phyloP scores from a whole-genome alignment of 2,113 vertebrate genomes.

The Bujurquina vittata region DNA sequence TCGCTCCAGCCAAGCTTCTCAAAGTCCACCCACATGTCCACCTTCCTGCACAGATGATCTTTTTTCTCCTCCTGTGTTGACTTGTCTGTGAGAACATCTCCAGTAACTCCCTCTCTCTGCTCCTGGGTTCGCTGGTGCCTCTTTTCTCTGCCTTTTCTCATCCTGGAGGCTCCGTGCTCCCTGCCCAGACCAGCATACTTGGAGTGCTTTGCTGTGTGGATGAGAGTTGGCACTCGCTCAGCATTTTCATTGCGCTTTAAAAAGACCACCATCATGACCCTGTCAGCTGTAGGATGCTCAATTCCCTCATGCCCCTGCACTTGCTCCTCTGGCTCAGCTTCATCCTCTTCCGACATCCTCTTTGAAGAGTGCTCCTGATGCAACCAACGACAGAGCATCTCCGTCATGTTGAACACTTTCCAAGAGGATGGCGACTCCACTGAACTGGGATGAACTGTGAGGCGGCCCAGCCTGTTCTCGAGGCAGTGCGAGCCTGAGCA shows the following conservation, averaged over 20 bases:
- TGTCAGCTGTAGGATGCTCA: slow-evolving; percentile 57
- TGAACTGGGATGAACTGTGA: slow-evolving; percentile 58
- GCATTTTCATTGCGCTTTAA: slow-evolving; percentile 66
- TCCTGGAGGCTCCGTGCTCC: not conserved
- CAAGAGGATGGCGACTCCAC: slow-evolving; percentile 74
- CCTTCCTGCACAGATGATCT: slow-evolving; percentile 77
- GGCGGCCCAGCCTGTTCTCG: slow-evolving; percentile 77
- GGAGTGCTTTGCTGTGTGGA: slow-evolving; percentile 84
- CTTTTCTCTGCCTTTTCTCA: slow-evolving; percentile 50
- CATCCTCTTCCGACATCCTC: not conserved
- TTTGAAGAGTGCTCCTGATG: slow-evolving; percentile 12
- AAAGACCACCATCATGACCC: slow-evolving; percentile 87
- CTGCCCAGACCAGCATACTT: slow-evolving; percentile 81
- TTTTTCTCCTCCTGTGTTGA: slow-evolving; percentile 26
- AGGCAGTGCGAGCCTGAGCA: slow-evolving; percentile 60
- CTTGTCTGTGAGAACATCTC: not conserved
- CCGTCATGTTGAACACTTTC: slow-evolving; percentile 86
- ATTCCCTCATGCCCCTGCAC: slow-evolving; percentile 9
- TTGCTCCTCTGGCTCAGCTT: not conserved
- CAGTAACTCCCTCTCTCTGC: slow-evolving; percentile 48
- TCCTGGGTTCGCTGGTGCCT: slow-evolving; percentile 59
- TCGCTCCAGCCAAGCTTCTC: slow-evolving; percentile 86
- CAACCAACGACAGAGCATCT: slow-evolving; percentile 81
- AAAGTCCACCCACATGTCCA: slow-evolving; percentile 90
- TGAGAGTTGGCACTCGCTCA: slow-evolving; percentile 76